Evolutionary conservation across 2,888 invertebrate genomes (phyloP).

Genomic region (Himalopsyche anomala): DNA sequence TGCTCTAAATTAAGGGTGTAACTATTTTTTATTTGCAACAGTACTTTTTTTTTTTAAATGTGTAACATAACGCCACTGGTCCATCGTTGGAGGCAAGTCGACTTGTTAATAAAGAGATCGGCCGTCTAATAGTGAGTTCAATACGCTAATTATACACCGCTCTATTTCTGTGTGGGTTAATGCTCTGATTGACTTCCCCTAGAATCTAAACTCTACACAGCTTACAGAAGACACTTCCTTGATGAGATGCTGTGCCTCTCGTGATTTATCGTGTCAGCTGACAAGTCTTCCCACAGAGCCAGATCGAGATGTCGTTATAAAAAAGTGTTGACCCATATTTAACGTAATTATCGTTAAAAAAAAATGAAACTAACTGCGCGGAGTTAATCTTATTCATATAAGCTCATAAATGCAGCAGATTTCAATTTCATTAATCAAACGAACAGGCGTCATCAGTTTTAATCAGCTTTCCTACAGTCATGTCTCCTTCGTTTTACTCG

Average conservation of each 20-base stretch:
- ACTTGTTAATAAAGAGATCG: constrained; percentile 41
- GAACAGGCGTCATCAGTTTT: no score
- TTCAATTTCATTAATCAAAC: no score
- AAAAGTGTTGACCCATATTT: constrained; percentile 27
- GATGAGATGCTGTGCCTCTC: constrained; percentile 32
- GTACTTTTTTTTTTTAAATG: no score
- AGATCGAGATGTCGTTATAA: background rate
- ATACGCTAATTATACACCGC: constrained; percentile 54
- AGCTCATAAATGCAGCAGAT: no score
- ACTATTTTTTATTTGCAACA: no score
- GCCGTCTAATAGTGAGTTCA: constrained; percentile 48
- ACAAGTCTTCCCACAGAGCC: constrained; percentile 36
- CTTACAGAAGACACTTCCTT: constrained; percentile 47
- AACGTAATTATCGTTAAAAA: background rate
- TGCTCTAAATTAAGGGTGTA: no score
- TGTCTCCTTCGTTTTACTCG: no score
- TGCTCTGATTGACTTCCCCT: constrained; percentile 41
- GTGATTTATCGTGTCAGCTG: constrained; percentile 59
- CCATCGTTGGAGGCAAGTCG: background rate
- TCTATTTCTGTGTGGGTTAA: constrained; percentile 46
- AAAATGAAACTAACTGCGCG: background rate
- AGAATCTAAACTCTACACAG: constrained; percentile 32
- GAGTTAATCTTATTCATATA: background rate
- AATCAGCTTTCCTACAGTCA: no score
- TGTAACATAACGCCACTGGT: background rate